phyloP scores from a whole-genome alignment of 2,113 vertebrate species.

The Xerus inauris region DNA sequence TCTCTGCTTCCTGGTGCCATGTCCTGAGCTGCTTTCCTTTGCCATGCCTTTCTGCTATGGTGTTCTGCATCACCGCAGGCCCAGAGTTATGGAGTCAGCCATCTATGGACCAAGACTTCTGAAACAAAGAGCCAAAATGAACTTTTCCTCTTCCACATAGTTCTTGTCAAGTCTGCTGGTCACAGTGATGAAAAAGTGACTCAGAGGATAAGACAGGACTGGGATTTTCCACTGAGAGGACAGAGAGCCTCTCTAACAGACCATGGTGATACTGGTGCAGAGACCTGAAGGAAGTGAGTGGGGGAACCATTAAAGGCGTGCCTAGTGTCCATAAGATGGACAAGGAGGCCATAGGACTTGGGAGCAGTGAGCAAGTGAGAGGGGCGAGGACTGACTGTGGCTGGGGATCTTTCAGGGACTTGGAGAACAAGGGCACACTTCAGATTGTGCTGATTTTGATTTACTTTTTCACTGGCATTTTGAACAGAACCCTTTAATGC shows the following conservation, averaged over 20 bases:
- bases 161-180: too few species aligned
- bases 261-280: neutral
- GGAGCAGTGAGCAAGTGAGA: neutral
- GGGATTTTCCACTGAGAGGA: neutral
- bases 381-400: neutral
- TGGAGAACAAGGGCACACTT: neutral
- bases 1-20: too few species aligned
- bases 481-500: neutral
- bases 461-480: neutral
- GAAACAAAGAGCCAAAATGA: too few species aligned
- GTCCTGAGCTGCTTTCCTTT: too few species aligned
- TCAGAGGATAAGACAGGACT: neutral
- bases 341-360: neutral
- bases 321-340: neutral
- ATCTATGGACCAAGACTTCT: too few species aligned
- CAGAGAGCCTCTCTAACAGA: neutral
- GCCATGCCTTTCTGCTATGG: too few species aligned
- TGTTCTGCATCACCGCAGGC: too few species aligned
- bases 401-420: neutral
- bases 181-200: too few species aligned
- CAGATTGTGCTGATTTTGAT: neutral
- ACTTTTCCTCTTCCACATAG: too few species aligned
- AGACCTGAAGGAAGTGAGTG: neutral
- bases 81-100: too few species aligned
- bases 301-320: fast-evolving